Evolutionary conservation across 2,888 invertebrate species (phyloP), one percentile per base, ranked within the genome.

Genomic region (Myopa tessellatipennis): DNA sequence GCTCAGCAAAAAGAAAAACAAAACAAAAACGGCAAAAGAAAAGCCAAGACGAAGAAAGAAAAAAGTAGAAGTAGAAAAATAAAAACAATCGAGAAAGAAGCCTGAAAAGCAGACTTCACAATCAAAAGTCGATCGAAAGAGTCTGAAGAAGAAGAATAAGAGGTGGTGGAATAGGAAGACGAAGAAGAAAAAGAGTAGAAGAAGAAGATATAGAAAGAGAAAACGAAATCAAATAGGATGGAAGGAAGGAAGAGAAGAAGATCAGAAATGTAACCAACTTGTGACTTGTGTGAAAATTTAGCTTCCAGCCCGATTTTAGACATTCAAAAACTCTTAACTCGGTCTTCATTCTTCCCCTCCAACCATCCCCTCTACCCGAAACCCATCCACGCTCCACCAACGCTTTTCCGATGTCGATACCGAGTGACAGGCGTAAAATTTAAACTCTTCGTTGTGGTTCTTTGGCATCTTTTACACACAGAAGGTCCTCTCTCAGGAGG

Each of bases 371-470:
- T 36, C 38, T 14, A 65, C 38, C 38, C 16, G 1, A 63, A 10
- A 1, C 26, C 61, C 4, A 26, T 38, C 38, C 6, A 38, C 38
- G 3, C 14, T 38, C 34, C 36, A 65, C 34, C 65, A 38, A 14
- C 8, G 4, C 34, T 2, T 18, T 63, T 10, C 10, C 38, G 65
- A 34, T 65, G 26, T 38, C 65, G 65, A 65, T 36, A 38, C 14
- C 65, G 65, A 65, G 65, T 65, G 65, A 65, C 65, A 65, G 38
- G 65, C 65, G 38, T 14, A 38, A 65, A 36, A 65, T 65, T 65
- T 36, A 65, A 26, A 55, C 14, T 55, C 10, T 12, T 16, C 16
- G 55, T 5, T 55, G 3, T 45, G 45, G 45, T 45, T 45, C 7
- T 45, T 8, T 45, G 26, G 26, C 26, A 26, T 26, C 26, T 26